Conservation (phyloP, 2,797 vertebrate species). For the Luscinia luscinia region DNA sequence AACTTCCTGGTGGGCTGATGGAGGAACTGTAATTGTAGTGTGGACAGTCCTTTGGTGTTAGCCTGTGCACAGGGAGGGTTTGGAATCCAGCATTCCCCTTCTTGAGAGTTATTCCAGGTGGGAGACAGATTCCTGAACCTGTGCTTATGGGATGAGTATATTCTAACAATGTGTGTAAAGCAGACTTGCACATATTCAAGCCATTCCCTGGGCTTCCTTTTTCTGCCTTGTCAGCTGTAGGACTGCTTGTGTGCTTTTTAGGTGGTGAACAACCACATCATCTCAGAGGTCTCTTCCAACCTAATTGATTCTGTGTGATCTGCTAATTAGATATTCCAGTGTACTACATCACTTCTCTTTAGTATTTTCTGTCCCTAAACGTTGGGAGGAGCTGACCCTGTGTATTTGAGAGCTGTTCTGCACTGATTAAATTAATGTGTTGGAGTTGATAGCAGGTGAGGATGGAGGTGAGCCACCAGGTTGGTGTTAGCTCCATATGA, state of each 20-base stretch:
- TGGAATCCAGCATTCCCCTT: background rate
- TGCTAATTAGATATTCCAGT: background rate
- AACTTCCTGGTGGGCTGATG: background rate
- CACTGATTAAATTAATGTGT: background rate
- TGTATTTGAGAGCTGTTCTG: background rate
- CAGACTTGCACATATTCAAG: too few relatives aligned
- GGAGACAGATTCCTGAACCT: background rate
- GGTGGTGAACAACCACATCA: background rate
- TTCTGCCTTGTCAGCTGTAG: background rate
- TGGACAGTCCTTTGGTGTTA: background rate
- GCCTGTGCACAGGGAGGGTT: background rate
- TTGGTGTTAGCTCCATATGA: background rate
- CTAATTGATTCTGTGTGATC: background rate
- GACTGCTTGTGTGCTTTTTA: background rate
- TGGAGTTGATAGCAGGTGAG: background rate
- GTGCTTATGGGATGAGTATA: accelerated
- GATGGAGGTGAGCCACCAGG: background rate
- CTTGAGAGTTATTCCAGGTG: background rate
- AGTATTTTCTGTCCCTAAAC: background rate
- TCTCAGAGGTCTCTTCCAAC: background rate
- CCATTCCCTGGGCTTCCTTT: background rate
- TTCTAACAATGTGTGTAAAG: background rate
- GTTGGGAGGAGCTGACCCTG: background rate
- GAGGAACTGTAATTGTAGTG: background rate
- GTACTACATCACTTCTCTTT: background rate